These are phyloP conservation scores for Coenobita brevimanus DNA, from an alignment of 1,140 invertebrate species.

Conservation along the genomic window DNA sequence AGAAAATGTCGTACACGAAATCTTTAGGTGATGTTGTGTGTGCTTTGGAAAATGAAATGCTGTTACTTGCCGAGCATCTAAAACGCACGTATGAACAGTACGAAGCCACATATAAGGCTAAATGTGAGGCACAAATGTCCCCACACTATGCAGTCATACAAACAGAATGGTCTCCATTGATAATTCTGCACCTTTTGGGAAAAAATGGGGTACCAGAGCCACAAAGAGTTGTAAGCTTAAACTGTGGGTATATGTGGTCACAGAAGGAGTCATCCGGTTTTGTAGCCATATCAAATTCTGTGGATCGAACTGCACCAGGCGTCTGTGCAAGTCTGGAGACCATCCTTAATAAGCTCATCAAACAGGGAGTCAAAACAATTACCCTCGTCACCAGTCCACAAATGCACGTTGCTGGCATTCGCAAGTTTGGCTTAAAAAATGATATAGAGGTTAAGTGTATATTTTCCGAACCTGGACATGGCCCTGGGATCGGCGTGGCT, in stretches of 20 bases:
- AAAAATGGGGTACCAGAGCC: slow-evolving; percentile 5
- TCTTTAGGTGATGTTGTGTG: not conserved
- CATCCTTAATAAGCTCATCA: not conserved
- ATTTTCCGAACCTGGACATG: slow-evolving; percentile 37
- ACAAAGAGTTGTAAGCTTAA: slow-evolving; percentile 16
- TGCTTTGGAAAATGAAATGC: slow-evolving; percentile 12
- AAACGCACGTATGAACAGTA: slow-evolving; percentile 11
- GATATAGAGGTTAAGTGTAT: slow-evolving; percentile 15
- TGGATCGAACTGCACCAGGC: slow-evolving; percentile 8
- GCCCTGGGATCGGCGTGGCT: slow-evolving; percentile 4
- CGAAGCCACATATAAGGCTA: slow-evolving; percentile 13
- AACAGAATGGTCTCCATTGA: slow-evolving; percentile 32
- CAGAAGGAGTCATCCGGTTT: slow-evolving; percentile 9
- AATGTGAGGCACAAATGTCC: slow-evolving; percentile 29
- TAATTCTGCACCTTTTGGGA: slow-evolving; percentile 20
- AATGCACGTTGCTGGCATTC: not conserved
- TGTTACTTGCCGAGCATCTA: slow-evolving; percentile 2
- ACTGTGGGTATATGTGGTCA: slow-evolving; percentile 42
- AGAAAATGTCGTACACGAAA: slow-evolving; percentile 16
- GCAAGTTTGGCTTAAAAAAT: not conserved
- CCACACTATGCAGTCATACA: slow-evolving; percentile 25
- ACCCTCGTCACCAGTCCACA: slow-evolving; percentile 18
- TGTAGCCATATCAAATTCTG: slow-evolving; percentile 18
- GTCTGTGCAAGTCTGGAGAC: slow-evolving; percentile 38
- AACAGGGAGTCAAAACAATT: slow-evolving; percentile 2